phyloP scores from a whole-genome alignment of 2,113 vertebrate species.

The Euleptes europaea region DNA sequence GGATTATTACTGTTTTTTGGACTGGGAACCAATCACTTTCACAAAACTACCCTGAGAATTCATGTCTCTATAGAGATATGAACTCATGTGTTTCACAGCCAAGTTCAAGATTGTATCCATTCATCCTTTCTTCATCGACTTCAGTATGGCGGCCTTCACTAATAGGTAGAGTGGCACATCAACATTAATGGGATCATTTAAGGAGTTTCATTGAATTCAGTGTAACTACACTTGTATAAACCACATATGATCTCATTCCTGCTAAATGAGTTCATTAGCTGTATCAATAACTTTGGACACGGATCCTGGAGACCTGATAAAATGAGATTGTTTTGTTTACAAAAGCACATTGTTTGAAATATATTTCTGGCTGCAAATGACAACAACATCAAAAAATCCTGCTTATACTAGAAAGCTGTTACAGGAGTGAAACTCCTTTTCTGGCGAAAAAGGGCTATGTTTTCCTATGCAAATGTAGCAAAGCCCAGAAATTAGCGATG shows the following conservation, averaged over 20 bases:
- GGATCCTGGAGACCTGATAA: slow-evolving; percentile 31
- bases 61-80: not conserved
- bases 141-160: not conserved
- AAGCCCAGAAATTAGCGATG: slow-evolving; percentile 85
- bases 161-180: not conserved
- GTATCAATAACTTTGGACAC: slow-evolving; percentile 29
- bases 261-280: slow-evolving; percentile 27
- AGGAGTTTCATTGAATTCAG: not conserved
- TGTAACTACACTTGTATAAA: not conserved
- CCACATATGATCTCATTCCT: not conserved
- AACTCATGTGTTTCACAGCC: not conserved
- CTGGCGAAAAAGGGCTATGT: slow-evolving; percentile 78
- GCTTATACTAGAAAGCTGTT: slow-evolving; percentile 69
- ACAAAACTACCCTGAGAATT: not conserved
- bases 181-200: not conserved
- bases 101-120: not conserved
- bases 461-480: slow-evolving; percentile 83
- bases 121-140: not conserved
- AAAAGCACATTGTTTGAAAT: slow-evolving; percentile 66
- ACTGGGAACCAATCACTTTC: not conserved
- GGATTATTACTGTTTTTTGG: not conserved
- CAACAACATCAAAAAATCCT: slow-evolving; percentile 59
- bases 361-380: slow-evolving; percentile 60
- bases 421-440: slow-evolving; percentile 73
- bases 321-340: slow-evolving; percentile 39